Conservation (phyloP, 1,140 invertebrate species). For the Mercenaria mercenaria region DNA sequence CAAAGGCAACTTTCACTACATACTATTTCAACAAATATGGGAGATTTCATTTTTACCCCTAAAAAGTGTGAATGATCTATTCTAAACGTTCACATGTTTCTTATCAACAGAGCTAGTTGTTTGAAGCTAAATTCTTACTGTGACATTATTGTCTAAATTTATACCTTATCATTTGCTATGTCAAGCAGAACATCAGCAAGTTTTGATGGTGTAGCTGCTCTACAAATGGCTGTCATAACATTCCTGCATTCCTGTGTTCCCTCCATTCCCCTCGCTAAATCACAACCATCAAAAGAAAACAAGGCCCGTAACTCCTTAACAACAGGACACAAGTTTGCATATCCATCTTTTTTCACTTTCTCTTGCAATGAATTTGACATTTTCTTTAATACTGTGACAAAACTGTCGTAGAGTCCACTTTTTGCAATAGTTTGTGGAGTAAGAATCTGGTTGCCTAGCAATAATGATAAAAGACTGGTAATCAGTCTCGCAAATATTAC, state of each 20-base stretch:
- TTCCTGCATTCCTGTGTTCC: neutral
- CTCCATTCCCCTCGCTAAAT: neutral
- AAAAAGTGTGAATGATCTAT: too few relatives aligned
- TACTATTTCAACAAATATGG: too few relatives aligned
- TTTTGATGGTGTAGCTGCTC: slow-evolving; percentile 12
- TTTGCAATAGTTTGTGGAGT: neutral
- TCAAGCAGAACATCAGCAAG: slow-evolving; percentile 53
- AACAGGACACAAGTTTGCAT: neutral
- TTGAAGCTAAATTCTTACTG: too few relatives aligned
- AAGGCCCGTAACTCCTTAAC: neutral
- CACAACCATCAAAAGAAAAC: neutral
- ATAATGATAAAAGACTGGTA: neutral
- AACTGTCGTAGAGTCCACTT: neutral
- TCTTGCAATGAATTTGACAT: slow-evolving; percentile 4
- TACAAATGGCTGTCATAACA: slow-evolving; percentile 28
- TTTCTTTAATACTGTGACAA: slow-evolving; percentile 48
- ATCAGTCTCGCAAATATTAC: neutral
- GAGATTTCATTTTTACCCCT: too few relatives aligned
- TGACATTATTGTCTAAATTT: too few relatives aligned
- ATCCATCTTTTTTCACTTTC: slow-evolving; percentile 53
- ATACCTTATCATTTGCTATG: slow-evolving; percentile 54
- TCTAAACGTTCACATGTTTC: too few relatives aligned
- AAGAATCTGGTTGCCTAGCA: slow-evolving; percentile 34
- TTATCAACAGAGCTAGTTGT: too few relatives aligned
- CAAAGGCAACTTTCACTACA: too few relatives aligned